Evolutionary conservation across 2,888 invertebrate species (phyloP), one percentile per base, ranked within the genome.

Genomic region (Heteropelma amictum): DNA sequence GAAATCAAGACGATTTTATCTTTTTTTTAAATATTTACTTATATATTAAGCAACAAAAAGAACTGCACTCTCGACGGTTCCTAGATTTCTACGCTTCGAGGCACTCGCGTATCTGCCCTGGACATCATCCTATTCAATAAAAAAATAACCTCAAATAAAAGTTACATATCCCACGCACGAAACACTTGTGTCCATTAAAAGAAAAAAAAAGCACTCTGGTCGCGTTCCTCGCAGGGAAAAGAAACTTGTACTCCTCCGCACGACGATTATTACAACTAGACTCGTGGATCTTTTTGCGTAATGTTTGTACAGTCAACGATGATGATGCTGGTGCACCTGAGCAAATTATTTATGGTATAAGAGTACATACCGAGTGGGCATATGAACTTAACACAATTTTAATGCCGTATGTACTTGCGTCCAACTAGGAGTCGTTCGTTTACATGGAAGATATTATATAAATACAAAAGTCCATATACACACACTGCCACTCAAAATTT

Each of bases 331-430:
- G 70, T 74, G 63, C 40, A 49, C 53, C 38, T 42, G 42, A 53
- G 53, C 40, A 70, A 76, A 74, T 72, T 56, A 76, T 75, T 76
- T 76, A 72, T 73, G 63, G 40, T 35, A 58, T 58, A 53, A 53
- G 67, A 49, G 54, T 68, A 56, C 26, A 56, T 35, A 45, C 8
- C 45, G 45, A 64, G 70, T 51, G 60, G 61, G 65, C 45, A 53
- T 68, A 67, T 78, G 72, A 71, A 60, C 63, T 75, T 77, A 77
- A 70, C 72, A 70, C 77, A 76, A 68, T 76, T 77, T 76, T 51
- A 60, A 45, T 42, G 35, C 19, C n/a, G n/a, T n/a, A n/a, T n/a
- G n/a, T n/a, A n/a, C n/a, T n/a, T n/a, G n/a, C n/a, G n/a, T n/a
- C n/a, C n/a, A n/a, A n/a, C n/a, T n/a, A n/a, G n/a, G n/a, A n/a